These are phyloP conservation scores for Peromyscus polionotus DNA, from an alignment of 2,113 vertebrate genomes.

Conservation along the genomic window DNA sequence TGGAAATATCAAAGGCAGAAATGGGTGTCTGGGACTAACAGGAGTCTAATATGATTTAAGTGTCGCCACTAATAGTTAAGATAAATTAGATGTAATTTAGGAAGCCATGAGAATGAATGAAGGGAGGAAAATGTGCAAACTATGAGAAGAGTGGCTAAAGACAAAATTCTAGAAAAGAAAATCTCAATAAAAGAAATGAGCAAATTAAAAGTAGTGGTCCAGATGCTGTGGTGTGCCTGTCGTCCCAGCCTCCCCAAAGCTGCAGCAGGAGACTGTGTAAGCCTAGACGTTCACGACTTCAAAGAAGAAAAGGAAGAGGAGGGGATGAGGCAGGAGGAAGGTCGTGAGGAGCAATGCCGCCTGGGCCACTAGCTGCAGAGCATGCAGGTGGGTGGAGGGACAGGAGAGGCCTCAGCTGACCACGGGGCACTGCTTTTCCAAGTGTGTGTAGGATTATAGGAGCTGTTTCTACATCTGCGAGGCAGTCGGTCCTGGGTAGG, in stretches of 20 bases:
- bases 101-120: conserved; percentile 3
- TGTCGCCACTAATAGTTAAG: neutral
- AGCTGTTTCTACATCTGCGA: neutral
- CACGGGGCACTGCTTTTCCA: conserved; percentile 5
- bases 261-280: neutral
- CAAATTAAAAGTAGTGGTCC: neutral
- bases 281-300: neutral
- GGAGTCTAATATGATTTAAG: conserved; percentile 16
- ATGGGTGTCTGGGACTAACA: neutral
- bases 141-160: neutral
- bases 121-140: neutral
- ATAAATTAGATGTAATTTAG: neutral
- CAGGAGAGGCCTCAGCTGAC: neutral
- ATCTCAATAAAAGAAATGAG: neutral
- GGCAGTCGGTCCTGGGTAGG: neutral
- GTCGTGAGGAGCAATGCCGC: neutral
- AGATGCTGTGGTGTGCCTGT: neutral
- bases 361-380: neutral
- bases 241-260: neutral
- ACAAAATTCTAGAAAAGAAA: conserved; percentile 37
- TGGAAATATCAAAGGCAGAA: neutral
- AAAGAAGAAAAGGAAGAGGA: neutral
- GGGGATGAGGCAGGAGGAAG: neutral
- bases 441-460: neutral
- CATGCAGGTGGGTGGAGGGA: neutral